phyloP scores from a whole-genome alignment of 2,113 vertebrate species.

The Taurulus bubalis region DNA sequence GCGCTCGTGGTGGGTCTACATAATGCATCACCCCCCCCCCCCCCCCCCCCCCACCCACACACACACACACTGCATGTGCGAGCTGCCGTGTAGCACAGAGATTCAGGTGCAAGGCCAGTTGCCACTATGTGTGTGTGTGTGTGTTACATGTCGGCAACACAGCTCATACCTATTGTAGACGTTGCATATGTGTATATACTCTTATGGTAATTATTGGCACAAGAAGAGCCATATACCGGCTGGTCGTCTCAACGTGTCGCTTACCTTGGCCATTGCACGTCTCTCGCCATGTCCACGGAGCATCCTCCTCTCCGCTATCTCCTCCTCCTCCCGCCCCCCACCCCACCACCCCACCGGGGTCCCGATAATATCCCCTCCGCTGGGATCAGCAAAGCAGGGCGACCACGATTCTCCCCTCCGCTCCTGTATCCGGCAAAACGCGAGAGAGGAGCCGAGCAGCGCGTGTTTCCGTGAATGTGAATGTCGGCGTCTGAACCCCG shows the following conservation, averaged over 20 bases:
- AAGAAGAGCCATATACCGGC: background rate
- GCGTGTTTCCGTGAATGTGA: background rate
- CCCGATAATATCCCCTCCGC: constrained; percentile 32
- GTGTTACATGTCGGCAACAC: background rate
- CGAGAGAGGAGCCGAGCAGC: background rate
- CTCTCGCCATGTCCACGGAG: constrained; percentile 43
- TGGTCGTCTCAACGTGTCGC: background rate
- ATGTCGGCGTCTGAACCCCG: constrained; percentile 9
- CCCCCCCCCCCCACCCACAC: background rate
- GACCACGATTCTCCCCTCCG: constrained; percentile 8
- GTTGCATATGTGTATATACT: background rate
- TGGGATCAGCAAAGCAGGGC: constrained; percentile 23
- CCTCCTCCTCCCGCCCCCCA: constrained; percentile 1
- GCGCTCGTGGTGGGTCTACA: constrained; percentile 44
- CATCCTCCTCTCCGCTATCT: constrained; percentile 46
- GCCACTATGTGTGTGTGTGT: constrained; percentile 7
- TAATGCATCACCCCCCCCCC: constrained; percentile 19
- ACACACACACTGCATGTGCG: constrained; percentile 15
- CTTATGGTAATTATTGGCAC: background rate
- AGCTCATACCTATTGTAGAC: background rate
- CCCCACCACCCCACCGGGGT: constrained; percentile 9
- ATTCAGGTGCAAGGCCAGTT: constrained; percentile 30
- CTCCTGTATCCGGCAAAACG: background rate
- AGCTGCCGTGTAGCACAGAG: constrained; percentile 43
- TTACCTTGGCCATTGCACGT: constrained; percentile 68